phyloP scores from a whole-genome alignment of 2,888 invertebrate species.

The Drosophila stalkeri region DNA sequence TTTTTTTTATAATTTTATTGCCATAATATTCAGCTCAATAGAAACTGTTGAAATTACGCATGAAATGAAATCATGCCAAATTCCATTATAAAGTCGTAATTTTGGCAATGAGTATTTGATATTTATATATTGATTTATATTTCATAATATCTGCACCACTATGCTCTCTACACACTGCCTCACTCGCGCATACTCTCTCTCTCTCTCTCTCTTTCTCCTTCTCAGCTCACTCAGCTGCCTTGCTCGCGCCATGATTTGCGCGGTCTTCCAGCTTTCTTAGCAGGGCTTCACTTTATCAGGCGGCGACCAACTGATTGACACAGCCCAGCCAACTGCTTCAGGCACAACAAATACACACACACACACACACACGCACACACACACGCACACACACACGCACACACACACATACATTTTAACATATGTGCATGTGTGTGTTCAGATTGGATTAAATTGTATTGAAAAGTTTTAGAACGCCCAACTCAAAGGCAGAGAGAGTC shows the following conservation, averaged over 20 bases:
- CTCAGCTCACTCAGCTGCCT: not conserved
- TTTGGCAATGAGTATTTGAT: not conserved
- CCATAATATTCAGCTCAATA: too few relatives aligned
- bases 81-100: too few relatives aligned
- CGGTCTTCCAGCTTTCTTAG: constrained; percentile 17
- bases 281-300: constrained; percentile 43
- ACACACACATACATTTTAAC: not conserved
- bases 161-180: not conserved
- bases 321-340: constrained; percentile 23
- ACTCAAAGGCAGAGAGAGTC: constrained; percentile 1
- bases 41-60: too few relatives aligned
- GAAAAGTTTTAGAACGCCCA: constrained; percentile 58
- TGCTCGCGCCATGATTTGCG: not conserved
- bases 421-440: constrained; percentile 19
- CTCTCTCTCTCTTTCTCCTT: too few relatives aligned
- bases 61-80: too few relatives aligned
- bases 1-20: too few relatives aligned
- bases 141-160: constrained; percentile 17
- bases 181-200: not conserved
- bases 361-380: not conserved
- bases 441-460: constrained; percentile 68
- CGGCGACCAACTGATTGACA: constrained; percentile 30
- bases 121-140: not conserved
- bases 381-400: not conserved
- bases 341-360: not conserved